Evolutionary conservation across 2,888 invertebrate genomes (phyloP), one percentile per base, ranked within the genome.

Genomic region (Griposia aprilina): DNA sequence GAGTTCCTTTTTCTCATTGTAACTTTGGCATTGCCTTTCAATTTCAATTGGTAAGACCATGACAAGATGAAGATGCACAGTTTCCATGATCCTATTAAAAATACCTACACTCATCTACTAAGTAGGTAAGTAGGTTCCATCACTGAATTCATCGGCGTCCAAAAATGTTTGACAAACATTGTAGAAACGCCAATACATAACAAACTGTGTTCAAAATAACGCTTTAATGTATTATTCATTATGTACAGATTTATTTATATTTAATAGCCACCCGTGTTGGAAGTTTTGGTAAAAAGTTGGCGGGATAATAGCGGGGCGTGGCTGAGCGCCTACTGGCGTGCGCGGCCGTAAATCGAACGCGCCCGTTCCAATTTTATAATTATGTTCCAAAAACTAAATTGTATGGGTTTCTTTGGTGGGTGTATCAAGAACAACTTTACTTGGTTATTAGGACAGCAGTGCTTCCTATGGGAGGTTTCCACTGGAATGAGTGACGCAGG

Each of bases 291-390:
- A 89, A 90, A 92, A 92, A 87, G 74, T 74, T 83, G 80, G 76
- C 89, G 78, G 76, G 88, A 89, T 93, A 93, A 93, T 93, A 86
- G 90, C 81, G 66, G 92, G 94, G 94, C 93, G 94, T 87, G 91
- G 90, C 89, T 57, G 87, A 73, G 88, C 88, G 90, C 92, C 93
- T 92, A 92, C 93, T 90, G 93, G 92, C 87, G 87, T 90, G 90
- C 91, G 89, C 87, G 89, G 78, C 82, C 87, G 87, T 93, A 92
- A 92, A 93, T 92, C 87, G 82, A 82, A 85, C 84, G 81, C 68
- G 86, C 87, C 86, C 86, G 88, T 88, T 92, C 89, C 88, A 84
- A 85, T 91, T 90, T 90, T 87, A 75, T 89, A 91, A 91, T 90
- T 91, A 90, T 89, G 87, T 88, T 88, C 84, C 78, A 74, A 80